phyloP scores from a whole-genome alignment of 2,113 vertebrate genomes.

The Malurus alboscapulatus region DNA sequence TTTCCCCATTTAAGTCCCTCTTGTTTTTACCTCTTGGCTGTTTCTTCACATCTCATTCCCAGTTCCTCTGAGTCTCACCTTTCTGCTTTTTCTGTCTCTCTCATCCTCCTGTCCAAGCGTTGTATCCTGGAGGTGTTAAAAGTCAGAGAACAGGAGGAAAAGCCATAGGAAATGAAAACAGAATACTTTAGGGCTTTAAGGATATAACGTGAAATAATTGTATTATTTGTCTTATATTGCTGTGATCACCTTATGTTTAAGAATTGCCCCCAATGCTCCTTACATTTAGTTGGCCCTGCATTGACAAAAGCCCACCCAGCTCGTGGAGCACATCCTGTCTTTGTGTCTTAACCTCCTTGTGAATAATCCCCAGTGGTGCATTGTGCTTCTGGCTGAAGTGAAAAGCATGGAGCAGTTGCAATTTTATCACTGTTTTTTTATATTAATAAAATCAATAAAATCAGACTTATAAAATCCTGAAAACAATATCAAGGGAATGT shows the following conservation, averaged over 20 bases:
- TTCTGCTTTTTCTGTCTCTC: neutral
- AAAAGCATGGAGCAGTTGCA: neutral
- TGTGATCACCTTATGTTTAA: neutral
- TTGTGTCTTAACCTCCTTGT: neutral
- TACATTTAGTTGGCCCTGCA: rapidly evolving
- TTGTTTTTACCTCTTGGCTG: neutral
- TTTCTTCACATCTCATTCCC: neutral
- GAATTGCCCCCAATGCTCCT: neutral
- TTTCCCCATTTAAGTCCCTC: neutral
- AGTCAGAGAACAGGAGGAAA: neutral
- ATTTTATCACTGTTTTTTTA: neutral
- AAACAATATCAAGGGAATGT: slow-evolving; percentile 38
- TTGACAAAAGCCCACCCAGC: neutral
- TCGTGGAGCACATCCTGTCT: neutral
- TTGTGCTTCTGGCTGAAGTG: neutral
- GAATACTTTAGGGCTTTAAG: neutral
- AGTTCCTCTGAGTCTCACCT: neutral
- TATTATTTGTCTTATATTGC: neutral
- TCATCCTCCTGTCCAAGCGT: neutral
- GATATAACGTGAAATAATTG: neutral
- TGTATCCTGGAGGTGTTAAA: neutral
- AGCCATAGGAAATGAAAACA: neutral
- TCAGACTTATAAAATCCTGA: slow-evolving; percentile 41
- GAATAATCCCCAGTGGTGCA: neutral
- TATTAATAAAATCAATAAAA: neutral